Evolutionary conservation across 2,888 invertebrate genomes (phyloP).

Genomic region (Mechanitis messenoides): DNA sequence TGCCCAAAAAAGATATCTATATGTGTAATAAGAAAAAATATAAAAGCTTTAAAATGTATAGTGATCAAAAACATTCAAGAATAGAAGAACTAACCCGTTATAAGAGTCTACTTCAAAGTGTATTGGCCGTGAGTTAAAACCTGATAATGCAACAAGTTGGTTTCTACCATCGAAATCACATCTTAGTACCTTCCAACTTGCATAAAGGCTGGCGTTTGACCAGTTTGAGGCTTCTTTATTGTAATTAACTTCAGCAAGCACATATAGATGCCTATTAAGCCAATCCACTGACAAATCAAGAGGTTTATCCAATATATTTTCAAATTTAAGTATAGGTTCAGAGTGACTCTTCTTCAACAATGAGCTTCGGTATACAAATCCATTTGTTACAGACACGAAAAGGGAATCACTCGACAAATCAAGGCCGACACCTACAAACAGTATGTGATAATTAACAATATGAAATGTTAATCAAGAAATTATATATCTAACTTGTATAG

Average conservation of each 20-base stretch:
- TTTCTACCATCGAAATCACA: constrained; percentile 85
- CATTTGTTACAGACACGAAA: constrained; percentile 85
- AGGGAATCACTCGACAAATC: constrained; percentile 84
- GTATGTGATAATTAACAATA: no score
- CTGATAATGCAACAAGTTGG: constrained; percentile 82
- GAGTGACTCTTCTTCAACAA: constrained; percentile 62
- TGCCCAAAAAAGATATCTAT: constrained; percentile 88
- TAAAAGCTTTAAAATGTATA: not conserved
- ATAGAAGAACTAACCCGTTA: constrained; percentile 81
- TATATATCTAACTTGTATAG: no score
- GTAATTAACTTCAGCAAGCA: constrained; percentile 84
- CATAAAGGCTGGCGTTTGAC: constrained; percentile 44
- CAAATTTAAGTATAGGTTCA: constrained; percentile 75
- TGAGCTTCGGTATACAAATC: constrained; percentile 77
- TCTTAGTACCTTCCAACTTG: constrained; percentile 83
- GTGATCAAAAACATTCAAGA: constrained; percentile 2
- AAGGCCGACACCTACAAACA: constrained; percentile 82
- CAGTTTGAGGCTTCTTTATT: constrained; percentile 46
- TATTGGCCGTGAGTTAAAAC: constrained; percentile 81
- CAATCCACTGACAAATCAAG: constrained; percentile 89
- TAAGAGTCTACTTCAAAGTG: constrained; percentile 94
- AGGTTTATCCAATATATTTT: constrained; percentile 79
- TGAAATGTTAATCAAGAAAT: no score
- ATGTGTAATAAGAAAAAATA: constrained; percentile 21
- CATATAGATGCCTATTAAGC: constrained; percentile 89